phyloP scores from a whole-genome alignment of 1,140 invertebrate species.

The Sycobia sp. region DNA sequence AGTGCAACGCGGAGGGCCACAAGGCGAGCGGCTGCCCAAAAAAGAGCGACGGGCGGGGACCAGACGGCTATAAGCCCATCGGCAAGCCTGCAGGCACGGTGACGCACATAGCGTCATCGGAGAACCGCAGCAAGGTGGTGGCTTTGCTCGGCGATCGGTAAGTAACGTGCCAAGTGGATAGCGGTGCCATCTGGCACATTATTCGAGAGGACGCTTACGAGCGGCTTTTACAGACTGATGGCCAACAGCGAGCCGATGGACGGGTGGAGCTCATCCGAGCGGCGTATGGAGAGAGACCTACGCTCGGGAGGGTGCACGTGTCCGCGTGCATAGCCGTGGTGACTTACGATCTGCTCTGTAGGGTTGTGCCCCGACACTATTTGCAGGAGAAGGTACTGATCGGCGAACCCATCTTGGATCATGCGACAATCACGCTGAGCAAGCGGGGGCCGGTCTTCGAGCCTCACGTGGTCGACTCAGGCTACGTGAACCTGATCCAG shows the following conservation, averaged over 20 bases:
- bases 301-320: background rate
- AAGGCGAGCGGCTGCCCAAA: background rate
- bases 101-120: background rate
- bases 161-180: background rate
- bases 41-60: background rate
- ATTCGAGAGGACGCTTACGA: too few relatives aligned
- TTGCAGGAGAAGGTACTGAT: background rate
- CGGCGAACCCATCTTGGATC: background rate
- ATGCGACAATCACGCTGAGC: background rate
- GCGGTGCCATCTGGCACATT: too few relatives aligned
- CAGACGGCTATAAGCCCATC: background rate
- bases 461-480: background rate
- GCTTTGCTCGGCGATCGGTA: background rate
- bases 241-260: background rate
- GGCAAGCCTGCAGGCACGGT: background rate
- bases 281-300: background rate
- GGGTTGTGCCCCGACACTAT: background rate
- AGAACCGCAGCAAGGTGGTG: background rate
- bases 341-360: background rate
- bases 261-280: background rate
- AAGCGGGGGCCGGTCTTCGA: background rate
- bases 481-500: background rate
- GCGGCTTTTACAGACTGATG: background rate
- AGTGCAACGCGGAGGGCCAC: background rate
- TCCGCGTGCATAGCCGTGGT: background rate